Evolutionary conservation across 2,888 invertebrate genomes (phyloP).

Genomic region (Kryphioiulus occultus): DNA sequence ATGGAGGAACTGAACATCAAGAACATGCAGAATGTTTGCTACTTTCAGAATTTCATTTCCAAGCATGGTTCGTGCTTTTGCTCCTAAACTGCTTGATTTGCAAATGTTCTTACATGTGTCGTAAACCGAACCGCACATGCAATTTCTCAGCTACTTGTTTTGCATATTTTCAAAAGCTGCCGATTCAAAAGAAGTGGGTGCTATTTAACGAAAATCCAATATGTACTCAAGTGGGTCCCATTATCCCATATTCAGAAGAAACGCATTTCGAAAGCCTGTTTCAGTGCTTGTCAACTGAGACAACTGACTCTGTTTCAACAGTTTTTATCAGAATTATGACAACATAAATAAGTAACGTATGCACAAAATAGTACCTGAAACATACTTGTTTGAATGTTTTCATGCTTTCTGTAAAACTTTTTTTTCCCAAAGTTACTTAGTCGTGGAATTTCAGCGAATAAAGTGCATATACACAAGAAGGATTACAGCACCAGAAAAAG

Average conservation of each 20-base stretch:
- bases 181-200: background rate
- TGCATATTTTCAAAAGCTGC: background rate
- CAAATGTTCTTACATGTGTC: background rate
- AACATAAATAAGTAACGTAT: background rate
- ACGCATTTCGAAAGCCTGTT: too few relatives aligned
- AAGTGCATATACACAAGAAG: background rate
- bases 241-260: too few relatives aligned
- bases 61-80: background rate
- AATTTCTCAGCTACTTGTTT: background rate
- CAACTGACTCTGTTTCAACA: too few relatives aligned
- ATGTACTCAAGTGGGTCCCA: background rate
- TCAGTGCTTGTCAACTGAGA: too few relatives aligned
- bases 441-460: too few relatives aligned
- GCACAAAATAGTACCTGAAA: background rate
- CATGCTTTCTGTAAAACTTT: too few relatives aligned
- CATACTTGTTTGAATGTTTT: too few relatives aligned
- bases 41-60: background rate
- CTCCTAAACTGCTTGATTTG: background rate
- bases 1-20: slow-evolving; percentile 2
- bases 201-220: background rate
- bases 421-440: too few relatives aligned
- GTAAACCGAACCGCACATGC: background rate
- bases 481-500: background rate
- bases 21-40: background rate
- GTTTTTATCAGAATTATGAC: too few relatives aligned